Evolutionary conservation across 2,888 invertebrate genomes (phyloP).

Genomic region (Chaitophorus viminalis): DNA sequence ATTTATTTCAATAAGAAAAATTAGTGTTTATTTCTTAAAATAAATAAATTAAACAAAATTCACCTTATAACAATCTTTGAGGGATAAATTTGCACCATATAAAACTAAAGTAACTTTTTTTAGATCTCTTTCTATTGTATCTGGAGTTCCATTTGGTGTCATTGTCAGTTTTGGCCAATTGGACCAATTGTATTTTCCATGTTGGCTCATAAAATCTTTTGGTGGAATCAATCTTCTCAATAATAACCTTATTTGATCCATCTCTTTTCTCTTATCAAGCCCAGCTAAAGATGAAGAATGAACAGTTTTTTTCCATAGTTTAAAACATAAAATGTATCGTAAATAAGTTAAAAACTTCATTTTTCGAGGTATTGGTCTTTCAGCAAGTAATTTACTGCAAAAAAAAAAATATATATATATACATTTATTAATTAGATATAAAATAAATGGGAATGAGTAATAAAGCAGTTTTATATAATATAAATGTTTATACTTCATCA

Average conservation of each 20-base stretch:
- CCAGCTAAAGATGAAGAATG: not conserved
- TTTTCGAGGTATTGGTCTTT: constrained; percentile 22
- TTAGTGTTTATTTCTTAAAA: not conserved
- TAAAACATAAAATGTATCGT: constrained; percentile 45
- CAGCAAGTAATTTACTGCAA: constrained; percentile 40
- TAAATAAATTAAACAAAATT: not conserved
- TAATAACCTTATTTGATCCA: constrained; percentile 11
- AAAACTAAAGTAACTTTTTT: constrained; percentile 40
- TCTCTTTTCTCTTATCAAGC: constrained; percentile 28
- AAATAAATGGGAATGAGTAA: too few species aligned
- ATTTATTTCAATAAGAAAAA: not conserved
- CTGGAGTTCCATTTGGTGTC: constrained; percentile 9
- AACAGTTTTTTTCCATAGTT: constrained; percentile 42
- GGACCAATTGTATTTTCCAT: constrained; percentile 43
- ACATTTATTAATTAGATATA: not conserved
- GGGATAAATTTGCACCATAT: constrained; percentile 9
- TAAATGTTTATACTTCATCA: too few species aligned
- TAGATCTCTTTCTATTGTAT: constrained; percentile 24
- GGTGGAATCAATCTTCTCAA: constrained; percentile 31
- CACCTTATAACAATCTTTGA: constrained; percentile 47
- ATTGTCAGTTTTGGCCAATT: constrained; percentile 46
- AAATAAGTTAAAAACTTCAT: constrained; percentile 51
- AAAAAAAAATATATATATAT: not conserved
- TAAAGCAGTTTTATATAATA: too few species aligned
- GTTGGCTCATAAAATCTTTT: constrained; percentile 33